Evolutionary conservation across 2,113 vertebrate genomes (phyloP).

Genomic region (Martes martes): DNA sequence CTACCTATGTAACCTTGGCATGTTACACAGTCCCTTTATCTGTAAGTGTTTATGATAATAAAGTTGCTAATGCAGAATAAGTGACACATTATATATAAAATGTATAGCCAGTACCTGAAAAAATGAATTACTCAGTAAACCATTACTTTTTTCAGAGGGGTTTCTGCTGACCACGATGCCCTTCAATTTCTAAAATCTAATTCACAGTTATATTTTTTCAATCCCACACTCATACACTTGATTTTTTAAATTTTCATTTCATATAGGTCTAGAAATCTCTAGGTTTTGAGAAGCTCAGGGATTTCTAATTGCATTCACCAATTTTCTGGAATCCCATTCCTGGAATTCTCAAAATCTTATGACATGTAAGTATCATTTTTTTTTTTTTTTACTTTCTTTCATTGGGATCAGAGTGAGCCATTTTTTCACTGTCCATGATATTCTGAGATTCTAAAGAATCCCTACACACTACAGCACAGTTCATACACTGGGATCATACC

Average conservation of each 20-base stretch:
- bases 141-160: not conserved
- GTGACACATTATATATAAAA: not conserved
- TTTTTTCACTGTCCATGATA: not conserved
- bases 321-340: not conserved
- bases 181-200: not conserved
- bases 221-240: not conserved
- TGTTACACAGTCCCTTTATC: not conserved
- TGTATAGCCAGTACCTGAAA: not conserved
- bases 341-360: not conserved
- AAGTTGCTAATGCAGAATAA: not conserved
- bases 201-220: not conserved
- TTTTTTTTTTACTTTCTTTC: not conserved
- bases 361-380: not conserved
- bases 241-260: not conserved
- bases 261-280: not conserved
- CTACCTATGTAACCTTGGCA: not conserved
- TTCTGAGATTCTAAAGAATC: not conserved
- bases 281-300: not conserved
- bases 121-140: not conserved
- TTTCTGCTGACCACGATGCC: rapidly evolving
- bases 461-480: not conserved
- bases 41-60: not conserved
- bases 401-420: not conserved
- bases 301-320: not conserved
- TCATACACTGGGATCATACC: not conserved